Evolutionary conservation across 2,113 vertebrate genomes (phyloP).

Genomic region (Cygnus atratus): DNA sequence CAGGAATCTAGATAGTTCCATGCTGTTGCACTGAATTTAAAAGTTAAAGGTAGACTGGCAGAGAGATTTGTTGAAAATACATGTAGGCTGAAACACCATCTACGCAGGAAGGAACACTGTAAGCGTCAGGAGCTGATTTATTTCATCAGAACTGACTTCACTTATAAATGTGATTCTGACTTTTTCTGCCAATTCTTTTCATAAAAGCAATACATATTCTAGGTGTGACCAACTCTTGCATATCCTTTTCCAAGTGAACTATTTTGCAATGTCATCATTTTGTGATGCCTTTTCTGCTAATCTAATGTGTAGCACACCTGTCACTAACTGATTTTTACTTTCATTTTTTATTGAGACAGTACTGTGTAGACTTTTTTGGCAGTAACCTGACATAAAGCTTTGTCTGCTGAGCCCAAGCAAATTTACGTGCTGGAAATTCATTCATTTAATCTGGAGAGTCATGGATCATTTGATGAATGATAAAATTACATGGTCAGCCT

Average conservation of each 20-base stretch:
- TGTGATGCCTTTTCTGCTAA: neutral
- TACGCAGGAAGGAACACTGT: neutral
- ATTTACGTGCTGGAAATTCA: conserved; percentile 1
- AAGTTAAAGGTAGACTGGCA: neutral
- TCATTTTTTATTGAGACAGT: conserved; percentile 18
- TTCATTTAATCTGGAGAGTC: conserved; percentile 5
- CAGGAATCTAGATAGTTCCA: neutral
- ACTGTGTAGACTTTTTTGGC: neutral
- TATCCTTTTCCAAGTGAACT: neutral
- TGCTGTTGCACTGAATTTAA: neutral
- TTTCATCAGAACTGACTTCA: neutral
- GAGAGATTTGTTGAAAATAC: neutral
- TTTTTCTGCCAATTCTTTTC: neutral
- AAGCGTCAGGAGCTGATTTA: neutral
- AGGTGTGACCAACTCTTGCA: neutral
- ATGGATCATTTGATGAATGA: conserved; percentile 27
- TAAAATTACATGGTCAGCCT: conserved; percentile 27
- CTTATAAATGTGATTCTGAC: neutral
- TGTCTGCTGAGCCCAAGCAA: neutral
- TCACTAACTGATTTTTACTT: neutral
- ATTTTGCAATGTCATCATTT: neutral
- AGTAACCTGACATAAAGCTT: neutral
- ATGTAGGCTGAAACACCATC: neutral
- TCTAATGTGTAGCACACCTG: neutral
- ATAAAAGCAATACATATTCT: neutral